Percentiles rank a stretch among this genome's conserved stretches.
phyloP scores from a whole-genome alignment of 2,888 invertebrate genomes.

The Drosophila pseudotalamancana region DNA sequence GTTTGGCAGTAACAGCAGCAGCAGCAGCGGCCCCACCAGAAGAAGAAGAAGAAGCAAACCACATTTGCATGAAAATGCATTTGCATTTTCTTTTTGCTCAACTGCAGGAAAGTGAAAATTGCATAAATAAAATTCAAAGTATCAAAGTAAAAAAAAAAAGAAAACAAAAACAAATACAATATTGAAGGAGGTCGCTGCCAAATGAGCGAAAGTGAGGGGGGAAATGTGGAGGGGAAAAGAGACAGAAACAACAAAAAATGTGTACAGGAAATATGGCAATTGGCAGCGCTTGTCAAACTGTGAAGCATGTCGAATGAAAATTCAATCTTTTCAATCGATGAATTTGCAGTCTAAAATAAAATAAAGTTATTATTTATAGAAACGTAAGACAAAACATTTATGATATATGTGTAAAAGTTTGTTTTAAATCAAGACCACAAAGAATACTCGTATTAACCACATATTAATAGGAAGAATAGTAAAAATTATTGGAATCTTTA shows the following conservation, averaged over 20 bases:
- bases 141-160: constrained; percentile 11
- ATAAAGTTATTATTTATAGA: too few relatives aligned
- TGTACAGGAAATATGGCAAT: constrained; percentile 64
- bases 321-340: background rate
- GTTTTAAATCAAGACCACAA: too few relatives aligned
- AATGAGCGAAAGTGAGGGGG: constrained; percentile 59
- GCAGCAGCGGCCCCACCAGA: background rate
- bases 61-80: constrained; percentile 61
- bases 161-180: constrained; percentile 7
- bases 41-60: constrained; percentile 15
- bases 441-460: too few relatives aligned
- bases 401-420: too few relatives aligned
- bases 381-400: too few relatives aligned
- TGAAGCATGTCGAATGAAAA: constrained; percentile 27
- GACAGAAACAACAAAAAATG: constrained; percentile 26
- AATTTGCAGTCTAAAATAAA: too few relatives aligned
- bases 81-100: constrained; percentile 37
- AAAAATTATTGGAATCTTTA: too few relatives aligned
- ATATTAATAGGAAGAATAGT: too few relatives aligned
- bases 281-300: constrained; percentile 67
- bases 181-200: constrained; percentile 50
- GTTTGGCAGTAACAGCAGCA: constrained; percentile 41
- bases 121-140: constrained; percentile 63
- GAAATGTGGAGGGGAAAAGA: background rate
- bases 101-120: constrained; percentile 76